Evolutionary conservation across 2,113 vertebrate genomes (phyloP).

Genomic region (Dromas ardeola): DNA sequence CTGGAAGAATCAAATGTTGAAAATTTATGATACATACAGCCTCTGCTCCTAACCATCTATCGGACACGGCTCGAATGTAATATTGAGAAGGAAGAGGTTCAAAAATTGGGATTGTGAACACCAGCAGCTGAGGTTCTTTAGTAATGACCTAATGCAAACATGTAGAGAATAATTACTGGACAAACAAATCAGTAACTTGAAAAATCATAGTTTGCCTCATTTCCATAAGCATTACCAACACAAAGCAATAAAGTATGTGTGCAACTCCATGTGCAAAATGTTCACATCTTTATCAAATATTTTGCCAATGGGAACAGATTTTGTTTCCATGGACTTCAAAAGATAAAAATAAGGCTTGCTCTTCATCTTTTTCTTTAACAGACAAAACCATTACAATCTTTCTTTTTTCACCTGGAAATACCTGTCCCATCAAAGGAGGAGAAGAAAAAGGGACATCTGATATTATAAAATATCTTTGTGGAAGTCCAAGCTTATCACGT

Average conservation of each 20-base stretch:
- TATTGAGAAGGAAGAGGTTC: conserved; percentile 97
- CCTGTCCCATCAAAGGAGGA: background rate
- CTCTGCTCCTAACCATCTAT: conserved; percentile 95
- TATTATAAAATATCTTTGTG: background rate
- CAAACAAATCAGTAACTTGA: background rate
- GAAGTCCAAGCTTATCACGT: background rate
- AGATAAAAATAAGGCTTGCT: background rate
- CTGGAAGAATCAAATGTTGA: conserved; percentile 95
- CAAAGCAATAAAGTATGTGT: background rate
- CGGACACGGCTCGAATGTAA: conserved; percentile 94
- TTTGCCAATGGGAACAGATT: background rate
- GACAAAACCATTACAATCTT: background rate
- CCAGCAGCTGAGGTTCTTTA: conserved; percentile 87
- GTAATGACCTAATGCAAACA: conserved; percentile 82
- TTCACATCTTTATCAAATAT: background rate
- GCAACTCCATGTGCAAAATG: background rate
- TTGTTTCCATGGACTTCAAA: background rate
- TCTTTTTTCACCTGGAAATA: background rate
- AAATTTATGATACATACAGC: conserved; percentile 97
- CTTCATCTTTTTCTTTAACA: background rate
- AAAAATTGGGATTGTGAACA: conserved; percentile 98
- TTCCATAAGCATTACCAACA: background rate
- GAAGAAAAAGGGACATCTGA: background rate
- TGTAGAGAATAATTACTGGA: conserved; percentile 3
- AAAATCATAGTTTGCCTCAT: background rate